phyloP scores from a whole-genome alignment of 1,140 invertebrate species.

The Drosophila sproati region DNA sequence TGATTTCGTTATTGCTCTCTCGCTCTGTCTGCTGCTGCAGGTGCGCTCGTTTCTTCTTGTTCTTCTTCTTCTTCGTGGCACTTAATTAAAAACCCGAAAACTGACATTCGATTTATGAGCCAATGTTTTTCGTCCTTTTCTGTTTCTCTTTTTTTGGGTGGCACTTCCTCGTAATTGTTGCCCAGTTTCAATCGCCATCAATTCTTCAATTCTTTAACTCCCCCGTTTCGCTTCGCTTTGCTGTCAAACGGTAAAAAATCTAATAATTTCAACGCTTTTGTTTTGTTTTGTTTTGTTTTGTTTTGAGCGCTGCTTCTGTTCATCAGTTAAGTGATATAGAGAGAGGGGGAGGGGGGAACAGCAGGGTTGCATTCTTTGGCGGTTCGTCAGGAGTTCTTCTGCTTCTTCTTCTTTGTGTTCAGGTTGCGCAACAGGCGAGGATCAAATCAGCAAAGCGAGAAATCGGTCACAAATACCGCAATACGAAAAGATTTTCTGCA shows the following conservation, averaged over 20 bases:
- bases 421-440: slow-evolving; percentile 62
- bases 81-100: slow-evolving; percentile 67
- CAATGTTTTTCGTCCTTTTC: background rate
- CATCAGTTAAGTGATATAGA: slow-evolving; percentile 26
- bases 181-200: slow-evolving; percentile 14
- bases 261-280: slow-evolving; percentile 68
- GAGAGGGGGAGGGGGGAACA: background rate
- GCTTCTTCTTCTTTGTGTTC: slow-evolving; percentile 9
- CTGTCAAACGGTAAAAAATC: slow-evolving; percentile 70
- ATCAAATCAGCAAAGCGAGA: slow-evolving; percentile 43
- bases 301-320: slow-evolving; percentile 8
- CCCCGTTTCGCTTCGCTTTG: background rate
- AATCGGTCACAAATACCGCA: slow-evolving; percentile 50
- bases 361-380: slow-evolving; percentile 25
- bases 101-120: slow-evolving; percentile 75
- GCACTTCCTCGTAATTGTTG: slow-evolving; percentile 77
- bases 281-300: slow-evolving; percentile 37
- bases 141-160: slow-evolving; percentile 34
- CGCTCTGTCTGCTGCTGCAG: slow-evolving; percentile 48
- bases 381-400: slow-evolving; percentile 47
- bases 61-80: slow-evolving; percentile 28
- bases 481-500: slow-evolving; percentile 19
- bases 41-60: slow-evolving; percentile 40
- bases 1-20: slow-evolving; percentile 45
- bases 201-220: slow-evolving; percentile 15